These are phyloP conservation scores for Prosapia bicincta DNA, from an alignment of 2,888 invertebrate genomes.

Conservation along the genomic window DNA sequence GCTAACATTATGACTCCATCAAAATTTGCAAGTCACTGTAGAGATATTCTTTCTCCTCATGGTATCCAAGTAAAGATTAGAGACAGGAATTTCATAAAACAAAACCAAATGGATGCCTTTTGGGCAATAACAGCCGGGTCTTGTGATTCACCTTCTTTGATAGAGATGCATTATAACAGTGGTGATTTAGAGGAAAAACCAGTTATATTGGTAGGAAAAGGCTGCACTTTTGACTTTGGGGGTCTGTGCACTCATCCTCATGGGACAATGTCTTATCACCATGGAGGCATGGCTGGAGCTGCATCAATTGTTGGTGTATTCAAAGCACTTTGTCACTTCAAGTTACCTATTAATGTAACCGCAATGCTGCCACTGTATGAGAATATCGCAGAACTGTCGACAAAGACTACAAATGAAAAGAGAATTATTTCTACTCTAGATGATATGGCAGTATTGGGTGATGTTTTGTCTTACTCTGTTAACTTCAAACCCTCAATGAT, in stretches of 20 bases:
- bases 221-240: conserved; percentile 61
- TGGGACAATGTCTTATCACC: conserved; percentile 30
- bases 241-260: conserved; percentile 61
- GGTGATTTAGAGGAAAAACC: conserved; percentile 45
- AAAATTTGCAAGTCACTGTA: conserved; percentile 56
- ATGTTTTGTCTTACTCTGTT: not conserved
- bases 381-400: conserved; percentile 48
- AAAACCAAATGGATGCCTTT: conserved; percentile 62
- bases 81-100: conserved; percentile 58
- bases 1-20: conserved; percentile 77
- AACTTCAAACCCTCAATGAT: not conserved
- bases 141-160: conserved; percentile 57
- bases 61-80: conserved; percentile 50
- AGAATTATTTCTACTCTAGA: not conserved
- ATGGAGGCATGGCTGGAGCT: conserved; percentile 38
- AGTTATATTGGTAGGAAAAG: conserved; percentile 56
- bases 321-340: conserved; percentile 35
- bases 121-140: conserved; percentile 61
- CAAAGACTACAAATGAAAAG: not conserved
- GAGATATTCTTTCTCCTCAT: conserved; percentile 44
- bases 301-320: conserved; percentile 37
- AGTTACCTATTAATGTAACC: conserved; percentile 34
- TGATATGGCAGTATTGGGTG: not conserved
- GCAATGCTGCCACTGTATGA: conserved; percentile 49
- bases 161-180: conserved; percentile 57